A percentile compares a stretch with the other conserved stretches of the same genome.
Evolutionary conservation across 2,797 vertebrate genomes (phyloP).

Genomic region (Scomberomorus guttatus): DNA sequence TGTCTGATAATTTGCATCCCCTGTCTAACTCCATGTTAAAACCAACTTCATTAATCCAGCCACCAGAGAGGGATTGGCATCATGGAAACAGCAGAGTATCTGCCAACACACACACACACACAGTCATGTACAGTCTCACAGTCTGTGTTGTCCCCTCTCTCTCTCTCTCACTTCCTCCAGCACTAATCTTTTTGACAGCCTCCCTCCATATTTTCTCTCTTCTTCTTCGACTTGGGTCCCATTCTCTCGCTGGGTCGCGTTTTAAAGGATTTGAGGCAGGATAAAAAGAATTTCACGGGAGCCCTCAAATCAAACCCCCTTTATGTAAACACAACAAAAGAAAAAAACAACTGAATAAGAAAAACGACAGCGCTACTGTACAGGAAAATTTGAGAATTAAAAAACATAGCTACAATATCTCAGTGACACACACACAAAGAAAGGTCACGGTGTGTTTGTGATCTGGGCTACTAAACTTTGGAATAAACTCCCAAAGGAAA

Average conservation of each 20-base stretch:
- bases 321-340: constrained; percentile 55
- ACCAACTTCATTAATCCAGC: constrained; percentile 62
- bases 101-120: constrained; percentile 42
- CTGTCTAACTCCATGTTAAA: constrained; percentile 52
- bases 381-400: constrained; percentile 22
- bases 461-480: background rate
- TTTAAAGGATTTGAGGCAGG: constrained; percentile 63
- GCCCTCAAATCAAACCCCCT: constrained; percentile 37
- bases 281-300: constrained; percentile 65
- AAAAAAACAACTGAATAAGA: background rate
- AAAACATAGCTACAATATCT: constrained; percentile 32
- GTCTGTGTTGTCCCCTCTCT: background rate
- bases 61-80: constrained; percentile 59
- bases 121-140: constrained; percentile 1
- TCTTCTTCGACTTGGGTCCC: constrained; percentile 36
- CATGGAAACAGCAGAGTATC: constrained; percentile 35
- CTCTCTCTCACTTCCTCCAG: constrained; percentile 26
- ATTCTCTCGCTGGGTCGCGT: constrained; percentile 38
- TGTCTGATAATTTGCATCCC: constrained; percentile 25
- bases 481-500: constrained; percentile 37
- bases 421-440: constrained; percentile 4
- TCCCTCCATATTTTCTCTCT: constrained; percentile 49
- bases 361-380: background rate
- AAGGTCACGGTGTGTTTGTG: constrained; percentile 25
- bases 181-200: constrained; percentile 64